These are phyloP conservation scores for Ceriagrion tenellum DNA, from an alignment of 2,888 invertebrate species.

Conservation along the genomic window DNA sequence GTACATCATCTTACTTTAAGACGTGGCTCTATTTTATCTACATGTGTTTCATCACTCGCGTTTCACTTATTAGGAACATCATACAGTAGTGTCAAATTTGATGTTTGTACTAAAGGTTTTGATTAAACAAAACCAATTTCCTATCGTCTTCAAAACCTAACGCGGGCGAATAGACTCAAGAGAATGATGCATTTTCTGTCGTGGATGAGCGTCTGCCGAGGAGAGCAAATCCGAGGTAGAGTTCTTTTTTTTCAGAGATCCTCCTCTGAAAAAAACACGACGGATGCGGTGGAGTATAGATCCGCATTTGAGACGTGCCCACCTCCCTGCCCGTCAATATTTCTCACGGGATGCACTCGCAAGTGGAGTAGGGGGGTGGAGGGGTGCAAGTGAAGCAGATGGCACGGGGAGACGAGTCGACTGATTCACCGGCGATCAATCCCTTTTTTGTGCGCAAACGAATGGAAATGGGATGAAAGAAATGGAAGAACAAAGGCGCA, in stretches of 20 bases:
- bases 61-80: too few species aligned
- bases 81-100: too few species aligned
- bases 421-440: not conserved
- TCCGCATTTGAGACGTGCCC: constrained; percentile 22
- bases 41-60: too few species aligned
- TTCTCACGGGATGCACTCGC: constrained; percentile 46
- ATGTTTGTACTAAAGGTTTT: not conserved
- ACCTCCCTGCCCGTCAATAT: not conserved
- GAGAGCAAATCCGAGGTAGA: not conserved
- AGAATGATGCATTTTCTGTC: not conserved
- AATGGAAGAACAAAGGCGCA: not conserved
- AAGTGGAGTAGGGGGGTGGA: not conserved
- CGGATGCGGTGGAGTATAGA: constrained; percentile 44
- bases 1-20: too few species aligned
- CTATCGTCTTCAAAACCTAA: not conserved
- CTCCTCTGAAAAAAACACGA: not conserved
- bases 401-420: not conserved
- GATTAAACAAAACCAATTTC: not conserved
- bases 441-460: not conserved
- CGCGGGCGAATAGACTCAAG: not conserved
- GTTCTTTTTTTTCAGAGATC: not conserved
- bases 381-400: not conserved
- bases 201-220: not conserved
- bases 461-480: not conserved
- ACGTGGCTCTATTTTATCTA: too few species aligned